Base-by-base conservation (phyloP, 2,888 invertebrate species). In the Tineola bisselliella region DNA sequence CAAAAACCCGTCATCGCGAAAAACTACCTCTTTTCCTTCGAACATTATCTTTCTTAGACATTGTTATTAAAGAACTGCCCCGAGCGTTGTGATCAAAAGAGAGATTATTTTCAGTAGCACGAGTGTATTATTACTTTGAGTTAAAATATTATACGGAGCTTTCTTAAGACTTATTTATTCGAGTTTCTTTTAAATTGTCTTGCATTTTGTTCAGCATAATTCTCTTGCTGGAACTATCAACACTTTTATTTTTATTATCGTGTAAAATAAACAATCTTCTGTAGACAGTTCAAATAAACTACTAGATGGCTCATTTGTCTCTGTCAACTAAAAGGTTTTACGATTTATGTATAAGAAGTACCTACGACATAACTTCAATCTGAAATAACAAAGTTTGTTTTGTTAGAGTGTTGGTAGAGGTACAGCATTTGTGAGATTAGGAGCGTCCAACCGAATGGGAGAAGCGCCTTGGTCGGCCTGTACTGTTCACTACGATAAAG, bases 1-100 rank as follows among this genome's bases (percentile, higher is more conserved):
- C 62, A 59, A 54, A 52, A 52, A 31, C 59, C 59, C 59, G 30
- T 59, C 59, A 59, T 61, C 56, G 43, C 44, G 59, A 59, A 59
- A 59, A 59, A 59, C 59, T 59, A 59, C 59, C 59, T 44, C 59
- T 59, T 61, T 61, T 56, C 57, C 38, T 57, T 44, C 56, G 33
- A 43, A 61, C 61, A 38, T 61, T 61, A 56, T 61, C 57, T 56
- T 61, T 31, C 57, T 61, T 61, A 44, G 59, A 59, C 44, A 19
- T 59, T 59, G 59, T 44, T 59, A 59, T 59, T 59, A 59, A 59
- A 59, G 59, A 59, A 59, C 25, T 44, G 59, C 59, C 59, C 25
- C 18, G 44, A 44, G 31, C 59, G 59, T 19, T 59, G 43, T 59
- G 44, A 44, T 59, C 59, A 59, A 59, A 59, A 44, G 59, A 44